These are phyloP conservation scores for Coilia nasus DNA, from an alignment of 2,797 vertebrate genomes.

Conservation along the genomic window DNA sequence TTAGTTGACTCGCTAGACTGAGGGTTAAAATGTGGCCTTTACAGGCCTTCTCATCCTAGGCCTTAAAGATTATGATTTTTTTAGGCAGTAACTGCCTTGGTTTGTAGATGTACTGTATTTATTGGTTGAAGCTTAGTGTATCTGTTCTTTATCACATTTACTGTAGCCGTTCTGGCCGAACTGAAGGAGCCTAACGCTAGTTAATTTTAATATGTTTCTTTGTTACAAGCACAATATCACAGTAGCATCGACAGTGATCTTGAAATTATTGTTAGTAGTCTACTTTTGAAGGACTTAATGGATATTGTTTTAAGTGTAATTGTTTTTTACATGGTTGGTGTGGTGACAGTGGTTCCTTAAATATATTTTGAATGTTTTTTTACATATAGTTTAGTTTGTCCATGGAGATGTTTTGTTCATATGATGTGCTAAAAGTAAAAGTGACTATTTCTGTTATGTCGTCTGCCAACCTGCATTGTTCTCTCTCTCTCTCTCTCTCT, in stretches of 20 bases:
- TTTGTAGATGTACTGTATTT: not conserved
- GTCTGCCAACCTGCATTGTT: slow-evolving; percentile 37
- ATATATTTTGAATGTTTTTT: slow-evolving; percentile 11
- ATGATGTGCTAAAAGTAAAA: slow-evolving; percentile 28
- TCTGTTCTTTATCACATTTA: not conserved
- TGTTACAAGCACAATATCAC: not conserved
- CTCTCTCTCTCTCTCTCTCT: not conserved
- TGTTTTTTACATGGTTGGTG: slow-evolving; percentile 18
- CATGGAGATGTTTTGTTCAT: slow-evolving; percentile 25
- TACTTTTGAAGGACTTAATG: not conserved
- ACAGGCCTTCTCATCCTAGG: not conserved
- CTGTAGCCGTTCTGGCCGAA: not conserved
- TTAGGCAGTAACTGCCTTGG: not conserved
- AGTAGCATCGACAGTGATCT: not conserved
- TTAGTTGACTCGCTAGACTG: not conserved
- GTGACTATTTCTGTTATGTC: slow-evolving; percentile 19
- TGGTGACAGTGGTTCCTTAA: not conserved
- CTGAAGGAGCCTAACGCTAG: not conserved
- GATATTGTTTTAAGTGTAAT: not conserved
- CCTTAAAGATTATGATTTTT: slow-evolving; percentile 1
- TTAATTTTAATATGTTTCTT: not conserved
- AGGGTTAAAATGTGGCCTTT: not conserved
- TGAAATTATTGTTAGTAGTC: not conserved
- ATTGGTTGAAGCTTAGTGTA: not conserved
- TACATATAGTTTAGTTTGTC: slow-evolving; percentile 1